These are phyloP conservation scores for Ptychadena robeensis DNA, from an alignment of 2,797 vertebrate species.

Conservation along the genomic window DNA sequence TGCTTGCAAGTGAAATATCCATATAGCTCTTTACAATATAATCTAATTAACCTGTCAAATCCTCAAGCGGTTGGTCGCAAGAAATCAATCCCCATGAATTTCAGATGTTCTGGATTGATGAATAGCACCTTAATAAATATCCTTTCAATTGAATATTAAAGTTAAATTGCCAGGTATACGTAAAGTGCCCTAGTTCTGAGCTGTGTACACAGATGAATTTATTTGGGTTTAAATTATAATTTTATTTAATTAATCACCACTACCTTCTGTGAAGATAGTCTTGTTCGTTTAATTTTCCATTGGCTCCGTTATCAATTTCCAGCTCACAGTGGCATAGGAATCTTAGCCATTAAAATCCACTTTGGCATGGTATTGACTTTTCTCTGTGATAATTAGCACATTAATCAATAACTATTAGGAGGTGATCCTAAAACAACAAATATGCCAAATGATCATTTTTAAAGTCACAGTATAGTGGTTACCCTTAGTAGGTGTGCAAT, in stretches of 20 bases:
- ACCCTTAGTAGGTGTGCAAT: constrained; percentile 5
- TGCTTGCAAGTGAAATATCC: not conserved
- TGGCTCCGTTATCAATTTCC: not conserved
- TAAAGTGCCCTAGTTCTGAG: not conserved
- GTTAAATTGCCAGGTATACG: not conserved
- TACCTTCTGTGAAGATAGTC: not conserved
- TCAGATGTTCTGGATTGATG: constrained; percentile 36
- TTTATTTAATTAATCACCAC: not conserved
- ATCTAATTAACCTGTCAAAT: constrained; percentile 45
- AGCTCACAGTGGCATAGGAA: not conserved
- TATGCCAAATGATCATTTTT: constrained; percentile 13
- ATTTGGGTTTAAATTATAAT: not conserved
- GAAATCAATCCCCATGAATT: constrained; percentile 53
- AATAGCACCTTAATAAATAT: constrained; percentile 36
- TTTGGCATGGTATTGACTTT: not conserved
- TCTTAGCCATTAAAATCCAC: not conserved
- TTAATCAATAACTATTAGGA: constrained; percentile 3
- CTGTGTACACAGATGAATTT: not conserved
- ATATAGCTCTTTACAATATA: constrained; percentile 44
- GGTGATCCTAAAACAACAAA: constrained; percentile 6
- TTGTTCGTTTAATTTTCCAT: not conserved
- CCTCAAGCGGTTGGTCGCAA: not conserved
- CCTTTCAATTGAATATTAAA: constrained; percentile 39
- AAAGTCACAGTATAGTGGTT: constrained; percentile 11
- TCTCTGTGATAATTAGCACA: not conserved